Evolutionary conservation across 23 tunicate genomes (phyloP).

Genomic region (Clavelina lepadiformis): DNA sequence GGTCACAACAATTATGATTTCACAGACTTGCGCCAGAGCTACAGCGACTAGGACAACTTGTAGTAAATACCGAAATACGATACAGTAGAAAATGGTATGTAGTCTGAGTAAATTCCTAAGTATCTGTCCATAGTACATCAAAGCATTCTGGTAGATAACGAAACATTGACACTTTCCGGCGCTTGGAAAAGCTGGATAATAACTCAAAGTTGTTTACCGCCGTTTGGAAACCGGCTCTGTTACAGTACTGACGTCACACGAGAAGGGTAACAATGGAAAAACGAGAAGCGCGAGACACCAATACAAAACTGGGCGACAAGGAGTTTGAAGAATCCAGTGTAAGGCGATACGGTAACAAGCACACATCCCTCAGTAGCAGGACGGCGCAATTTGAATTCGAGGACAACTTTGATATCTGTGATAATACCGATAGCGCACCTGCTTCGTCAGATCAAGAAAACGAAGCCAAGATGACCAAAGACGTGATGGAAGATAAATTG

Average conservation of each 20-base stretch:
- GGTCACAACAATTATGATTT: too few relatives aligned
- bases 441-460: conserved; percentile 8
- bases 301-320: neutral
- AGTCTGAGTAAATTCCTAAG: too few relatives aligned
- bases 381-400: neutral
- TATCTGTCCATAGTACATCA: too few relatives aligned
- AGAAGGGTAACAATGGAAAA: conserved; percentile 5
- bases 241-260: conserved; percentile 9
- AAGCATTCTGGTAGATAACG: too few relatives aligned
- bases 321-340: neutral
- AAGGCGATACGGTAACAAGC: neutral
- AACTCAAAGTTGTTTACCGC: conserved; percentile 8
- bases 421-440: neutral
- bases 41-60: too few relatives aligned
- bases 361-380: neutral
- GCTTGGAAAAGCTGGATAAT: too few relatives aligned
- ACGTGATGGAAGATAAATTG: neutral
- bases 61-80: too few relatives aligned
- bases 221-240: neutral
- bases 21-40: too few relatives aligned
- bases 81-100: too few relatives aligned
- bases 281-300: conserved; percentile 5
- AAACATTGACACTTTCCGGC: too few relatives aligned
- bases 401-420: neutral
- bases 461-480: conserved; percentile 16